Evolutionary conservation across 2,888 invertebrate species (phyloP).

Genomic region (Heterodera filipjevi): DNA sequence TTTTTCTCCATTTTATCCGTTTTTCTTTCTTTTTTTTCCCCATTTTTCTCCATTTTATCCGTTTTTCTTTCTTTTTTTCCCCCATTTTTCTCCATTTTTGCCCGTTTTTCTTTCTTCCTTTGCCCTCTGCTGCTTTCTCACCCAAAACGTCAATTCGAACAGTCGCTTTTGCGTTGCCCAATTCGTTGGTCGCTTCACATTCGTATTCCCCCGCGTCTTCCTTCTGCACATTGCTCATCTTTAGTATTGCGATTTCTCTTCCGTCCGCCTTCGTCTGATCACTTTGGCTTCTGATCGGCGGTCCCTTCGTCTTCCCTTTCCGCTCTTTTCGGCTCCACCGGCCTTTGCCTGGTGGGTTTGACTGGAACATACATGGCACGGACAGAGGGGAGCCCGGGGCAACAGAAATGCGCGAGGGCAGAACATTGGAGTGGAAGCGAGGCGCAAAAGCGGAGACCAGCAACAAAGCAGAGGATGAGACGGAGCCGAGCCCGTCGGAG

Average conservation of each 20-base stretch:
- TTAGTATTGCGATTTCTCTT: constrained; percentile 13
- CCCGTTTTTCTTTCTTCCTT: neutral
- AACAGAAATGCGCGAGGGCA: constrained; percentile 56
- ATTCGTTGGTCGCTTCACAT: constrained; percentile 41
- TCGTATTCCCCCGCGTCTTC: constrained; percentile 40
- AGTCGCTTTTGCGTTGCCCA: constrained; percentile 39
- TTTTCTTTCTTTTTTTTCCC: neutral
- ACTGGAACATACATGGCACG: constrained; percentile 58
- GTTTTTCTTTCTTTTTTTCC: neutral
- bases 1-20: too few relatives aligned
- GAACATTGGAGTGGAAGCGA: constrained; percentile 53
- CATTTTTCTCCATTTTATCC: too few relatives aligned
- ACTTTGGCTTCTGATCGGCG: constrained; percentile 13
- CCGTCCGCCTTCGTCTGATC: constrained; percentile 4
- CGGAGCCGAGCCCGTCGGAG: constrained; percentile 38
- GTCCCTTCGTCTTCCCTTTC: neutral
- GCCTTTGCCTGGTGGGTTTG: constrained; percentile 51
- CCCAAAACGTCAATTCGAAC: constrained; percentile 34
- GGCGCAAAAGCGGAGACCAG: constrained; percentile 52
- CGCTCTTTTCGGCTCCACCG: constrained; percentile 45
- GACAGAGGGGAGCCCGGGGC: constrained; percentile 50
- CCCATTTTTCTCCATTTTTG: neutral
- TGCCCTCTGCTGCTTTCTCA: neutral
- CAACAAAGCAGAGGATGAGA: constrained; percentile 48
- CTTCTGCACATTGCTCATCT: constrained; percentile 22